These are phyloP conservation scores for Chaetorhynchus papuensis DNA, from an alignment of 2,113 vertebrate genomes.

Conservation along the genomic window DNA sequence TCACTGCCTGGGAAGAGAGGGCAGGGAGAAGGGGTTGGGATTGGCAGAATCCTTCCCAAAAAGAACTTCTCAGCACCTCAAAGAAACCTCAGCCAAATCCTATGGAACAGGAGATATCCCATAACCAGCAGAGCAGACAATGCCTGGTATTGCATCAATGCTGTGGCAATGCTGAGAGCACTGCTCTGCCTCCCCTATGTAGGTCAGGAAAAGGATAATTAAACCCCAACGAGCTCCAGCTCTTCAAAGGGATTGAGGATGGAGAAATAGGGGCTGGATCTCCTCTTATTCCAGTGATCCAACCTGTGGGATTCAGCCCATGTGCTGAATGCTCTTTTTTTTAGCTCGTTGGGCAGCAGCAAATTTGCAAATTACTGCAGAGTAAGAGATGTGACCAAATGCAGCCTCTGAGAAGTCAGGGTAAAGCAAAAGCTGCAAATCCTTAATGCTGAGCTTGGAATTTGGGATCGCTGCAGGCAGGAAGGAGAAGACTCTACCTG, in stretches of 20 bases:
- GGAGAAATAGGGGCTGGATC: not conserved
- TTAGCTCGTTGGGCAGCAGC: not conserved
- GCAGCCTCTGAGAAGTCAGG: not conserved
- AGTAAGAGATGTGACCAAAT: not conserved
- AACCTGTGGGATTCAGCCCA: not conserved
- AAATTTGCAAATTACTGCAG: not conserved
- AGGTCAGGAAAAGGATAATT: not conserved
- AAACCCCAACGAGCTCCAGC: not conserved
- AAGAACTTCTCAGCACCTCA: not conserved
- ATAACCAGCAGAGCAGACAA: not conserved
- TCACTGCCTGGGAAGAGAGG: constrained; percentile 83
- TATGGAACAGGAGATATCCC: not conserved
- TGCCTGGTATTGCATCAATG: not conserved
- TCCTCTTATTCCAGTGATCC: not conserved
- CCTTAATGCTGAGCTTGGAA: not conserved
- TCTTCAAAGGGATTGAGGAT: not conserved
- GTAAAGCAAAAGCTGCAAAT: not conserved
- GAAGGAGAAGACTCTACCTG: constrained; percentile 75
- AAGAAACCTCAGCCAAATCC: not conserved
- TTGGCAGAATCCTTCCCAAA: not conserved
- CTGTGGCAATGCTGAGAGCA: not conserved
- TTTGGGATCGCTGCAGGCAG: not conserved
- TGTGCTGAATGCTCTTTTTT: not conserved
- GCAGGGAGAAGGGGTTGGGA: not conserved
- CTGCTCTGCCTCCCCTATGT: not conserved